Base-by-base conservation (phyloP, 2,113 vertebrate species). In the Apodemus speciosus region DNA sequence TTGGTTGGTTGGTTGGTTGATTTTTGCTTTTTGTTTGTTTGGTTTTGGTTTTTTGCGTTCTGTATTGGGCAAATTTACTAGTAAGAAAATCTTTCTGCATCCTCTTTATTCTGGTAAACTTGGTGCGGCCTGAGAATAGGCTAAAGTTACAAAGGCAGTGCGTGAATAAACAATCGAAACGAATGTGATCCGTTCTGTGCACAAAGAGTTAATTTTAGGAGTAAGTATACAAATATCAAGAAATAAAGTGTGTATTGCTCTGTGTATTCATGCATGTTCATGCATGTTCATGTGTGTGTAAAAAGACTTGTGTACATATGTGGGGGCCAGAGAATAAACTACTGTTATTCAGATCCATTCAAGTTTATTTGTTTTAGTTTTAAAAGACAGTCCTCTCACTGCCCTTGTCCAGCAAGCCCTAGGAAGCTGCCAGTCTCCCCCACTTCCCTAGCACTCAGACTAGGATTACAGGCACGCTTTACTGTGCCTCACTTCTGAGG, bases 151-250 rank as follows among this genome's bases (percentile, higher is more conserved):
- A 51, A 13, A 68, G 23, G 30, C 7, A 46, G 43, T 43, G 1
- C 30, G 25, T 68, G 53, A 91, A 46, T 66, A 72, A 64, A 53
- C 15, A 14, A 3, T 32, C 40, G 18, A 89, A 94, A 77, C 15
- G 16, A 88, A 85, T 53, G 7, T 8, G 49, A 56, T 73, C 32
- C 35, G 85, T 91, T 62, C 49, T 51, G 20, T 73, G 38, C 43
- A n/a, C n/a, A 38, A 72, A 79, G 3, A 80, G 66, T 21, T 83
- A 46, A 79, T 25, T 91, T 92, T 58, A 84, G 6, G 20, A 51
- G 68, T 11, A 79, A 85, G 62, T 76, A 92, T 6, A 83, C 23
- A 90, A 85, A 90, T 93, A 58, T 35, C 71, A 95, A 66, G 18
- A 64, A 58, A 51, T 58, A 94, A 86, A 66, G 60, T 14, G 43